These are phyloP conservation scores for Zootoca vivipara DNA, from an alignment of 2,113 vertebrate genomes.

Conservation along the genomic window DNA sequence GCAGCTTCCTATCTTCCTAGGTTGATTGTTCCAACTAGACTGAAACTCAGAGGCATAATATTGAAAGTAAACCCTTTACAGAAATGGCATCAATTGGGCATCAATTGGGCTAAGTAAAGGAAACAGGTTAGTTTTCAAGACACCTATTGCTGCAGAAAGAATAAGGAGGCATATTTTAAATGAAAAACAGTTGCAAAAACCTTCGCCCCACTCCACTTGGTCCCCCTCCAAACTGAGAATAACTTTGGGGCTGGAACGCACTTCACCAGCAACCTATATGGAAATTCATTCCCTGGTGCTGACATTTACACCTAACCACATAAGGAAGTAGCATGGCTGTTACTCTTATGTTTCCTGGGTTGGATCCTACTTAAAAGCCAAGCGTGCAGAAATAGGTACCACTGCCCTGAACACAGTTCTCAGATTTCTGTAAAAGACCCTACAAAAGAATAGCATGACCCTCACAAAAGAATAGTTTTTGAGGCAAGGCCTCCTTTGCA, in stretches of 20 bases:
- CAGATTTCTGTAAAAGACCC: constrained; percentile 18
- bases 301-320: constrained; percentile 6
- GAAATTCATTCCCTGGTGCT: background rate
- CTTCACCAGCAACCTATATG: accelerated
- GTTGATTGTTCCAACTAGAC: background rate
- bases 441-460: constrained; percentile 25
- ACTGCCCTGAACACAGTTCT: accelerated
- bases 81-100: background rate
- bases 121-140: background rate
- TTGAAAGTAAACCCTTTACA: background rate
- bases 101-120: too few relatives aligned
- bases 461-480: constrained; percentile 21
- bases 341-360: background rate
- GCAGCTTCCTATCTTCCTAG: too few relatives aligned
- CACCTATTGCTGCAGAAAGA: background rate
- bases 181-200: background rate
- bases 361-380: background rate
- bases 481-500: constrained; percentile 26
- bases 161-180: background rate
- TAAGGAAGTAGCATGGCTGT: background rate
- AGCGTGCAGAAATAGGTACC: background rate
- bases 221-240: background rate
- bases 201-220: background rate
- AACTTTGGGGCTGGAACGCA: background rate
- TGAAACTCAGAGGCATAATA: background rate